Conservation (phyloP, 2,113 vertebrate genomes). For the Syngnathus scovelli region DNA sequence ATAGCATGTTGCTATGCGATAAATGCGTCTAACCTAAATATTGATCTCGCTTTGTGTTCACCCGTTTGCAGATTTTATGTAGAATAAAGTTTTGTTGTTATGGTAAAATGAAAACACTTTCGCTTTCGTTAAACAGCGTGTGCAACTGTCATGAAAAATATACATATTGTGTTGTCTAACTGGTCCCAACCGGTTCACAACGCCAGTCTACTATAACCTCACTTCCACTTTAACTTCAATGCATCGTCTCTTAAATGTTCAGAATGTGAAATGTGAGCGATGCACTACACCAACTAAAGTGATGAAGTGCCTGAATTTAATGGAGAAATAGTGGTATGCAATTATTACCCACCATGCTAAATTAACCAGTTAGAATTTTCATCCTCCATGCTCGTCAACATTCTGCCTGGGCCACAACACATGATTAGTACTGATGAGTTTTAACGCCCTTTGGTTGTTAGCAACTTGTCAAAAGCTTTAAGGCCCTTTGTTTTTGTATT, state of each 20-base stretch:
- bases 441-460: constrained; percentile 22
- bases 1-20: neutral
- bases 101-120: neutral
- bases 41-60: neutral
- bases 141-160: too few relatives aligned
- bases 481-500: constrained; percentile 27
- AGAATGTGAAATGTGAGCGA: neutral
- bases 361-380: too few relatives aligned
- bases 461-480: constrained; percentile 3
- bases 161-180: too few relatives aligned
- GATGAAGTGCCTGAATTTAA: neutral
- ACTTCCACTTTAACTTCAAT: neutral
- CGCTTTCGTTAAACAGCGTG: too few relatives aligned
- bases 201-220: neutral
- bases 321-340: neutral
- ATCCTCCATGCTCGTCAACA: neutral
- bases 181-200: neutral
- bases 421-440: constrained; percentile 6
- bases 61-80: neutral
- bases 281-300: neutral
- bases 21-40: neutral
- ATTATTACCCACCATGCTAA: neutral
- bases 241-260: neutral
- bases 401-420: neutral
- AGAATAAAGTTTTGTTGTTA: neutral